phyloP scores from a whole-genome alignment of 2,113 vertebrate species.

The Prolemur simus region DNA sequence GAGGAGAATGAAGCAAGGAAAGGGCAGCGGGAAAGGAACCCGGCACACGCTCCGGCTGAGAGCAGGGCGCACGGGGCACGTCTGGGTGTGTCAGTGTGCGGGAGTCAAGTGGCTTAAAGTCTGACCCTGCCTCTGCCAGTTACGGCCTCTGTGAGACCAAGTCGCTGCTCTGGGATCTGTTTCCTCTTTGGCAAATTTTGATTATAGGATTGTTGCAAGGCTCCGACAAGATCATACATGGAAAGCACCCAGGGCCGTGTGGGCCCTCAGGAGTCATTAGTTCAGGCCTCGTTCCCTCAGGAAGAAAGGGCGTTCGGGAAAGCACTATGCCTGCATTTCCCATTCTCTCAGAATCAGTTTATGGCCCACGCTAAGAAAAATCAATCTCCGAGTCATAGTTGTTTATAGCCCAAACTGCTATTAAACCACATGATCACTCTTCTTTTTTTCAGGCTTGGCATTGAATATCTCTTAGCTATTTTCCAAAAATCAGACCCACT shows the following conservation, averaged over 20 bases:
- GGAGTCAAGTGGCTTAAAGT: neutral
- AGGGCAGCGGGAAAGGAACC: too few relatives aligned
- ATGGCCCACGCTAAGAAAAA: neutral
- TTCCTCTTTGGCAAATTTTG: neutral
- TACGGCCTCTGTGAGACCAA: neutral
- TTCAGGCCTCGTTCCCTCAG: neutral
- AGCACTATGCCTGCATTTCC: neutral
- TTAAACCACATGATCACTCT: neutral
- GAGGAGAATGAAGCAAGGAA: neutral
- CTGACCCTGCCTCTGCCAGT: neutral
- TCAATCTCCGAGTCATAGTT: conserved; percentile 1
- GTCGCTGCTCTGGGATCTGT: neutral
- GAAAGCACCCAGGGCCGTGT: neutral
- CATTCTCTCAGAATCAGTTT: neutral
- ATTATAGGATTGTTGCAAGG: neutral
- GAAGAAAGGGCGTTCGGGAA: neutral
- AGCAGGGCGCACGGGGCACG: neutral
- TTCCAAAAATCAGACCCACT: conserved; percentile 7
- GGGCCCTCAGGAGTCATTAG: neutral
- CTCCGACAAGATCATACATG: neutral
- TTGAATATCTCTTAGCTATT: neutral
- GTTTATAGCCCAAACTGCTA: conserved; percentile 10
- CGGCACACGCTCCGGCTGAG: too few relatives aligned
- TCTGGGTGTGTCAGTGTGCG: rapidly evolving
- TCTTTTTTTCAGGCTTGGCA: neutral